A percentile compares a stretch with the other conserved stretches of the same genome.
These are phyloP conservation scores for Pseudochaenichthys georgianus DNA, from an alignment of 2,797 vertebrate species.

Conservation along the genomic window DNA sequence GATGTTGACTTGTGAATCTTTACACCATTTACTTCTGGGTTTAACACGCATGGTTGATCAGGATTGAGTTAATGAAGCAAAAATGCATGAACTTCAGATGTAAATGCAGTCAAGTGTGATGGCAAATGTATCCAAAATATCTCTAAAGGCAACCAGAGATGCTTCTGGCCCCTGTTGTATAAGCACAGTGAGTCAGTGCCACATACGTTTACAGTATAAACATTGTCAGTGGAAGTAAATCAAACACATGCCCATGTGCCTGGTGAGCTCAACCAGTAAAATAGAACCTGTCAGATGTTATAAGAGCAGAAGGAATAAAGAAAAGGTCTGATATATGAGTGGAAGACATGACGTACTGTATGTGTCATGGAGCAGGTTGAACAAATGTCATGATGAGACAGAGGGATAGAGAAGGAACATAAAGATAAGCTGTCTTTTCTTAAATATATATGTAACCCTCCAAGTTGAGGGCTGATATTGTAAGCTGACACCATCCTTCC, in stretches of 20 bases:
- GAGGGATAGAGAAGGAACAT: conserved; percentile 15
- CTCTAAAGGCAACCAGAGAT: conserved; percentile 27
- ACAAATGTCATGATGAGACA: conserved; percentile 21
- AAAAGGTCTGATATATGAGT: background rate
- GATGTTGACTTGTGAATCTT: background rate
- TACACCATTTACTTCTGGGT: background rate
- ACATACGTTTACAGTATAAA: conserved; percentile 2
- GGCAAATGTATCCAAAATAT: conserved; percentile 23
- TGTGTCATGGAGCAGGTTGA: conserved; percentile 18
- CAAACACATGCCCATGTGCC: background rate
- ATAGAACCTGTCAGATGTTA: background rate
- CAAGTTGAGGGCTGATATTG: conserved; percentile 55
- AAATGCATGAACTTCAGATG: conserved; percentile 21
- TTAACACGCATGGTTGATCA: background rate
- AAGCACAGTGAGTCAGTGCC: background rate
- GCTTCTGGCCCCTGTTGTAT: conserved; percentile 23
- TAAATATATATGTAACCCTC: conserved; percentile 44
- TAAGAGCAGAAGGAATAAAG: background rate
- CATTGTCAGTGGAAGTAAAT: background rate
- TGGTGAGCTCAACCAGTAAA: background rate
- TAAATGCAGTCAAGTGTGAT: conserved; percentile 29
- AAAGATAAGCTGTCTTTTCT: conserved; percentile 38
- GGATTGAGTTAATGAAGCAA: conserved; percentile 2
- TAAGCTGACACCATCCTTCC: conserved; percentile 67
- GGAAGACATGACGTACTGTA: conserved; percentile 8